These are phyloP conservation scores for Drosophila diplacantha DNA, from an alignment of 2,888 invertebrate species.

Conservation along the genomic window DNA sequence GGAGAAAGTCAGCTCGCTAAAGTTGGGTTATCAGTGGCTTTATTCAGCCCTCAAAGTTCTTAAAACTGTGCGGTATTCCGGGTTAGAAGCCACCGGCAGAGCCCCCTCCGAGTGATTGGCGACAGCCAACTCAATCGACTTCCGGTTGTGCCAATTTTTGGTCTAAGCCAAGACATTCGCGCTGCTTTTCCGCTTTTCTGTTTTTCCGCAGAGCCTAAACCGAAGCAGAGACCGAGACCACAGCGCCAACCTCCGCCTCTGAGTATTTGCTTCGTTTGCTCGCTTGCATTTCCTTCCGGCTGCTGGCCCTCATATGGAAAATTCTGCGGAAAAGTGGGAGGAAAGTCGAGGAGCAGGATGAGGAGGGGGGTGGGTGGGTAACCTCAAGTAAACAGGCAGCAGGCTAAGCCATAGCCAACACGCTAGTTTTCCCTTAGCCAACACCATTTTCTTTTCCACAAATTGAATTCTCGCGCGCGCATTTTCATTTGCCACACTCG, in stretches of 20 bases:
- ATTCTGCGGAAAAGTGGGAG: slow-evolving; percentile 12
- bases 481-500: slow-evolving; percentile 47
- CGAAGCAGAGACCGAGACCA: slow-evolving; percentile 9
- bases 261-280: slow-evolving; percentile 61
- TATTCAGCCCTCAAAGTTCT: background rate
- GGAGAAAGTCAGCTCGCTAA: background rate
- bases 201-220: slow-evolving; percentile 10
- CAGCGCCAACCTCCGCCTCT: no score
- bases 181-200: slow-evolving; percentile 16
- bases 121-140: slow-evolving; percentile 49
- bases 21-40: slow-evolving; percentile 3
- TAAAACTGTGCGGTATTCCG: background rate
- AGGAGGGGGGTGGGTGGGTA: slow-evolving; percentile 8
- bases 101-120: slow-evolving; percentile 8
- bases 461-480: slow-evolving; percentile 65
- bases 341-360: background rate
- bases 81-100: background rate
- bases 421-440: slow-evolving; percentile 6
- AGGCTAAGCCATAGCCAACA: slow-evolving; percentile 25
- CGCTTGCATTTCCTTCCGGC: slow-evolving; percentile 69
- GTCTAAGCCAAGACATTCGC: slow-evolving; percentile 47
- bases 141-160: slow-evolving; percentile 67
- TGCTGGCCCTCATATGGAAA: slow-evolving; percentile 48
- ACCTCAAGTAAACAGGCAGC: slow-evolving; percentile 66
- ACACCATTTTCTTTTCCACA: slow-evolving; percentile 54